These are phyloP conservation scores for Cossypha heuglini DNA, from an alignment of 2,797 vertebrate species.

Conservation along the genomic window DNA sequence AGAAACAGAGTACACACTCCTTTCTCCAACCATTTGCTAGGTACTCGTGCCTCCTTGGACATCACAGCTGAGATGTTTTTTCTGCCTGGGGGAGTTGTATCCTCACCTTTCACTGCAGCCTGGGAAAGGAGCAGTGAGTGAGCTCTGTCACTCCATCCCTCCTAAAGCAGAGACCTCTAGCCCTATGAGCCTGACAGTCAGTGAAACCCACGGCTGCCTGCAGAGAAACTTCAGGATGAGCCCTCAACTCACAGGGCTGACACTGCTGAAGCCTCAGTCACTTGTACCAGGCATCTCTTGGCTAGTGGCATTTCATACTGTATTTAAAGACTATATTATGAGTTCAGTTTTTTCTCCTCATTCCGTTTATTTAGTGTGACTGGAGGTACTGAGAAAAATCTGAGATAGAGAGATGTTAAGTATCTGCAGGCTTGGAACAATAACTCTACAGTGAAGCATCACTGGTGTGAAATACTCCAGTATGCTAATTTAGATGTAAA, in stretches of 20 bases:
- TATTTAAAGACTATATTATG: background rate
- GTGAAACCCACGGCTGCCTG: background rate
- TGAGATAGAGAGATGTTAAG: background rate
- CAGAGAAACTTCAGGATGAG: background rate
- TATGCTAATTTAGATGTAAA: background rate
- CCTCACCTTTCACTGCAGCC: background rate
- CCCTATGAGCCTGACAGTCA: background rate
- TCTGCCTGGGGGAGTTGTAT: background rate
- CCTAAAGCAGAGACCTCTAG: background rate
- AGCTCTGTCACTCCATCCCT: background rate
- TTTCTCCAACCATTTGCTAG: background rate
- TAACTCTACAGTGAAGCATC: background rate
- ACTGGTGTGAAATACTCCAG: background rate
- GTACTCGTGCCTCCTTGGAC: background rate
- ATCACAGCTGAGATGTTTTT: background rate
- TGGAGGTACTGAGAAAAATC: background rate
- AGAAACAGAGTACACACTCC: background rate
- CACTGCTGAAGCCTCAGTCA: background rate
- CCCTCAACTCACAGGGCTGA: background rate
- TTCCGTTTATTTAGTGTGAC: background rate
- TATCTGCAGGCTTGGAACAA: background rate
- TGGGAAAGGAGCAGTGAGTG: background rate
- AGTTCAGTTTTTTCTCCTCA: background rate
- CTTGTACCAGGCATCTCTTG: background rate
- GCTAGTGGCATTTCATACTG: background rate